Base-by-base conservation (phyloP, 2,888 invertebrate genomes). In the Trileptium ribeirensis region DNA sequence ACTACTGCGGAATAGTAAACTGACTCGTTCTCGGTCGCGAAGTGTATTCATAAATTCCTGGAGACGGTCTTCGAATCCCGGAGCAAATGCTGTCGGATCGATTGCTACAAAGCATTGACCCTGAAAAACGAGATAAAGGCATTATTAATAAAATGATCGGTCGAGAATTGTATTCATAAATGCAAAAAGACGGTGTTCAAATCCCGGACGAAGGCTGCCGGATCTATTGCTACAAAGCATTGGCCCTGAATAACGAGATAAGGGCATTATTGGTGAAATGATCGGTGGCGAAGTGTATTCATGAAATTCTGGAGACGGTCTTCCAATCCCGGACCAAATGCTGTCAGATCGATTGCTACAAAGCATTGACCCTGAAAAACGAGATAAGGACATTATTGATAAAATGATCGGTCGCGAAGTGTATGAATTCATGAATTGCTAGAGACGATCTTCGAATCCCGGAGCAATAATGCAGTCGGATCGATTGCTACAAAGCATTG, bases 51-150 rank as follows among this genome's bases (percentile, higher is more conserved):
- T 92, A 67, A 95, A 90, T 82, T 93, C 93, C 0, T 91, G 89
- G 88, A 96, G 90, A 70, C 96, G 91, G 1, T 92, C 92, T 79
- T 92, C 92, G 86, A 96, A 95, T 0, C 93, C 93, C 0, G 93
- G 92, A 0, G 93, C 94, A 89, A 96, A 96, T 85, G 92, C 92
- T 24, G 92, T 91, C 0, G 95, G 95, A 90, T 96, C 92, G 1
- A 96, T 91, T 0, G 94, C 96, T 79, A 96, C 92, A 88, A 96
- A 96, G 85, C 94, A 94, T 84, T 96, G 96, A 0, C 95, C 95
- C 89, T 90, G 83, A n/a, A n/a, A n/a, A n/a, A n/a, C n/a, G n/a
- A n/a, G n/a, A n/a, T n/a, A n/a, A n/a, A n/a, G n/a, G n/a, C n/a
- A n/a, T n/a, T n/a, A n/a, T n/a, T n/a, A n/a, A n/a, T n/a, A n/a